phyloP scores from a whole-genome alignment of 2,888 invertebrate species.

The Nasonovia ribisnigri region DNA sequence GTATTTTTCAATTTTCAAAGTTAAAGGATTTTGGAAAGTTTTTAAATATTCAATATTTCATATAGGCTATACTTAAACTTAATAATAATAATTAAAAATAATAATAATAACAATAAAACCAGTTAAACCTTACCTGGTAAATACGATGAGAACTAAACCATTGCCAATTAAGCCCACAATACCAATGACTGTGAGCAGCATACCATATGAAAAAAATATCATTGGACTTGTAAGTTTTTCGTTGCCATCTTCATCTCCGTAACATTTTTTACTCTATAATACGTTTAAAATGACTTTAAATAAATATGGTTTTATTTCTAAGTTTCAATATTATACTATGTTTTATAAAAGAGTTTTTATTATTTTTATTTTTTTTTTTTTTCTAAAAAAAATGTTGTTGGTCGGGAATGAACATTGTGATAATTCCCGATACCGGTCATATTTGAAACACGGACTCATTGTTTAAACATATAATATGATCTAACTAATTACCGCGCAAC shows the following conservation, averaged over 20 bases:
- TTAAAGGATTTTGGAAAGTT: neutral
- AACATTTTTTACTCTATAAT: constrained; percentile 45
- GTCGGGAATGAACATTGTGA: neutral
- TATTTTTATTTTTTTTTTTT: neutral
- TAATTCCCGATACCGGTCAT: neutral
- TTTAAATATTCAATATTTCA: neutral
- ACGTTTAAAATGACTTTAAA: neutral
- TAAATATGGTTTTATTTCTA: neutral
- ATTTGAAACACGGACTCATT: neutral
- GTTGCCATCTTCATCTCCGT: neutral
- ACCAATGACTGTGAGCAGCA: constrained; percentile 69
- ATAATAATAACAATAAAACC: neutral
- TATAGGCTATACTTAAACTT: neutral
- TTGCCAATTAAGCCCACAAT: constrained; percentile 69
- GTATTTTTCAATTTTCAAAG: neutral
- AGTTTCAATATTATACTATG: neutral
- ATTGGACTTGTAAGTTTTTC: constrained; percentile 49
- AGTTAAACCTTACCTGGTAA: constrained; percentile 68
- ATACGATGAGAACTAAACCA: constrained; percentile 70
- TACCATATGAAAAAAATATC: constrained; percentile 68
- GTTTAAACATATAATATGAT: neutral
- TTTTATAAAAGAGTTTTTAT: neutral
- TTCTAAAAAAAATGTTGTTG: neutral
- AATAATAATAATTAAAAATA: too few relatives aligned
- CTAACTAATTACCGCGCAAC: neutral